phyloP scores from a whole-genome alignment of 2,113 vertebrate species.

The Chitala chitala region DNA sequence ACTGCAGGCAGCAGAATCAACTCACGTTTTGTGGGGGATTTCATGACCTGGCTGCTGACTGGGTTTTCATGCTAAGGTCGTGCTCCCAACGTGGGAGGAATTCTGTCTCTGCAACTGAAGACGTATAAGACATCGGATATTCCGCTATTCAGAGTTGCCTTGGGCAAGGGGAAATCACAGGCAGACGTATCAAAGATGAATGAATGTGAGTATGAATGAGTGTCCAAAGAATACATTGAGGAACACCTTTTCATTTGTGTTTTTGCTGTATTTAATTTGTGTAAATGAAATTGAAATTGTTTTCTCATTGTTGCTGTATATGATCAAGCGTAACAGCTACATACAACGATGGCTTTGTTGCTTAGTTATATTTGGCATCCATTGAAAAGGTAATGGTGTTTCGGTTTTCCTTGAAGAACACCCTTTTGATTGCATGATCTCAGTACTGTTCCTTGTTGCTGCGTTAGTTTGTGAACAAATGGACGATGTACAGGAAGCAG shows the following conservation, averaged over 20 bases:
- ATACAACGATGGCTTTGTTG: not conserved
- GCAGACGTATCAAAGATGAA: conserved; percentile 19
- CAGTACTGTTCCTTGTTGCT: not conserved
- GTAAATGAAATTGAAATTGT: not conserved
- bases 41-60: not conserved
- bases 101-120: not conserved
- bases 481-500: not conserved
- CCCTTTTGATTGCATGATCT: too few relatives aligned
- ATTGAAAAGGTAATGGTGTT: too few relatives aligned
- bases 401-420: too few relatives aligned
- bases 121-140: conserved; percentile 24
- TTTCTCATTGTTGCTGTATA: not conserved
- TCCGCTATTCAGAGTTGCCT: conserved; percentile 18
- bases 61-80: conserved; percentile 19
- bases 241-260: not conserved
- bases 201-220: not conserved
- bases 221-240: not conserved
- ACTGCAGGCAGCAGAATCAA: conserved; percentile 14
- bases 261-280: not conserved
- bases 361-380: not conserved
- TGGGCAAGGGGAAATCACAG: conserved; percentile 28
- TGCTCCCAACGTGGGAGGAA: conserved; percentile 18
- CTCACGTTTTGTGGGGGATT: not conserved
- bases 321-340: too few relatives aligned
- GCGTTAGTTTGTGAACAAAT: not conserved